Conservation (phyloP, 2,888 invertebrate genomes). For the Hydriomena furcata region DNA sequence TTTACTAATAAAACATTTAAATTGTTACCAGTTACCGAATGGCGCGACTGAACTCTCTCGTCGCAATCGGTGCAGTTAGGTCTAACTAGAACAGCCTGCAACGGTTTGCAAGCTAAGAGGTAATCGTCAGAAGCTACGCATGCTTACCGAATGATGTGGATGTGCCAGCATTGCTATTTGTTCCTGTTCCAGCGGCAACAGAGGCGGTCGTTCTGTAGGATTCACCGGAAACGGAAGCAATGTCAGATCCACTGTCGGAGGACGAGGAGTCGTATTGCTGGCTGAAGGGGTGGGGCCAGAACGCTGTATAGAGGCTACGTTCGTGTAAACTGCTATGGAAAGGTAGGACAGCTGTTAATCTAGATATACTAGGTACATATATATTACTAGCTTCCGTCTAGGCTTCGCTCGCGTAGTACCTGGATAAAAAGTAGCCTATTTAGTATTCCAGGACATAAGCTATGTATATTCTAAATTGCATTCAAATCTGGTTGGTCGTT, state of each 20-base stretch:
- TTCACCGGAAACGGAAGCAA: slow-evolving; percentile 35
- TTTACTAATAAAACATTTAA: neutral
- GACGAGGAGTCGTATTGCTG: slow-evolving; percentile 14
- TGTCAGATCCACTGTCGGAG: slow-evolving; percentile 61
- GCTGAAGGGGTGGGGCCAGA: neutral
- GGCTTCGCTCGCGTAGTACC: too few relatives aligned
- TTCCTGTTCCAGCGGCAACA: slow-evolving; percentile 20
- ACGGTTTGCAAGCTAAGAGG: too few relatives aligned
- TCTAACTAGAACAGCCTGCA: too few relatives aligned
- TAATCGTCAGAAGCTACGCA: too few relatives aligned
- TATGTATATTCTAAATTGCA: too few relatives aligned
- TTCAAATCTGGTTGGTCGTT: too few relatives aligned
- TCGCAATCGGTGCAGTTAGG: neutral
- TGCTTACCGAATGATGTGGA: slow-evolving; percentile 8
- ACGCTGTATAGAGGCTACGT: slow-evolving; percentile 19
- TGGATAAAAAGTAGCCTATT: too few relatives aligned
- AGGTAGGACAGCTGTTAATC: neutral
- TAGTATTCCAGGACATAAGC: too few relatives aligned
- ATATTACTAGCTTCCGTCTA: too few relatives aligned
- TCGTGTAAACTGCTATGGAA: slow-evolving; percentile 27
- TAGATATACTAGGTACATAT: slow-evolving; percentile 1
- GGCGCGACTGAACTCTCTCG: neutral
- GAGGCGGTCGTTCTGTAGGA: slow-evolving; percentile 24
- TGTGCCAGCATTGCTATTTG: slow-evolving; percentile 3
- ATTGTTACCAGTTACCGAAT: neutral